Base-by-base conservation (phyloP, 1,140 invertebrate species). In the Teleogryllus occipitalis region DNA sequence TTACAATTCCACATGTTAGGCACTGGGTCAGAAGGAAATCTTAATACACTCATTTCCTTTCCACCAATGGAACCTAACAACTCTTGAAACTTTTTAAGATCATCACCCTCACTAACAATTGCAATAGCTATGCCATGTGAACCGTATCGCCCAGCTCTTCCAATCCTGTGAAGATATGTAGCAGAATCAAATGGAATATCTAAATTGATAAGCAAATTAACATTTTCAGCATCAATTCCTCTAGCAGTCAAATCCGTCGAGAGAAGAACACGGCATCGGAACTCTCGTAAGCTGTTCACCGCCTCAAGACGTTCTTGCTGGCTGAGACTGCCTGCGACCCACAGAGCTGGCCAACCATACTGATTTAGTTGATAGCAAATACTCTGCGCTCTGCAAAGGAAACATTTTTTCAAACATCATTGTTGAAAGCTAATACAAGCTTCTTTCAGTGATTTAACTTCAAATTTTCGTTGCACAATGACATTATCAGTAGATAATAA, bases 161-260 rank as follows among this genome's bases (percentile, higher is more conserved):
- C 98, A 84, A 98, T 97, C 85, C 98, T 90, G 87, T 99, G 98
- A 80, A 99, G 89, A 89, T 99, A 99, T 6, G 95, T 98, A 79
- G 95, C 92, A 82, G 90, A 88, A 84, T 97, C 93, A 77, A 82
- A 83, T 4, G 98, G 96, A 73, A 94, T 85, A 85, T 99, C 97
- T 83, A 98, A 89, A 87, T 99, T 98, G 12, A 99, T 91, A 0
- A 99, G 93, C 74, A 99, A 87, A 88, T 99, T 95, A 8, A 99
- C 93, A 88, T 97, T 94, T 78, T 94, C 91, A 12, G 93, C 93
- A 89, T 99, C 98, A 82, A 99, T 95, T 18, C 98, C 93, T 82
- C 93, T 88, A 39, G 94, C 91, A 78, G 92, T 92, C 83, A 99
- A 87, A 90, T 98, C 96, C 5, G 97, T 98, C n/a, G 96, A 93